A percentile compares a stretch with the other conserved stretches of the same genome.
Evolutionary conservation across 2,888 invertebrate species (phyloP).

Genomic region (Eurytoma californica): DNA sequence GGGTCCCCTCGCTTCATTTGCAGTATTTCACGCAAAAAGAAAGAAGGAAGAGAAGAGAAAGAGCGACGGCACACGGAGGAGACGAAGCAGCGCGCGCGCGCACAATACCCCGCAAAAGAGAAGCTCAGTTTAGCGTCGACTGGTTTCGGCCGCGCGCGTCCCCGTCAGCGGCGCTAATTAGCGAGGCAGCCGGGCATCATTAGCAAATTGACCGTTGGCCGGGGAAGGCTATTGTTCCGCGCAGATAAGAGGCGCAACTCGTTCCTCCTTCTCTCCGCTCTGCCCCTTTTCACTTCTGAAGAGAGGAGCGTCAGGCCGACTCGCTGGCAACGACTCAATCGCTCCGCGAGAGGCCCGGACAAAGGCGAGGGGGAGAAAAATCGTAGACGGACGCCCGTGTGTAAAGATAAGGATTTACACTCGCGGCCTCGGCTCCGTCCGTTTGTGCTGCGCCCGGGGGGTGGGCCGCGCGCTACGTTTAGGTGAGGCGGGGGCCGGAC

Average conservation of each 20-base stretch:
- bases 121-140: conserved; percentile 25
- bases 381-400: conserved; percentile 44
- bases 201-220: conserved; percentile 57
- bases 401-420: conserved; percentile 70
- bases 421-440: conserved; percentile 52
- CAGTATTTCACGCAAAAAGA: conserved; percentile 41
- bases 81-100: background rate
- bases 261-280: conserved; percentile 13
- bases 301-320: conserved; percentile 33
- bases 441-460: conserved; percentile 16
- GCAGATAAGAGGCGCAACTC: conserved; percentile 45
- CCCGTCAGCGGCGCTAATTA: conserved; percentile 52
- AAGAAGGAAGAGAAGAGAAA: background rate
- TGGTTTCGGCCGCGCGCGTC: conserved; percentile 14
- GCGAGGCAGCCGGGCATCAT: conserved; percentile 52
- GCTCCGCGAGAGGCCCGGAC: conserved; percentile 51
- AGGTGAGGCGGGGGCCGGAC: background rate
- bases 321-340: conserved; percentile 58
- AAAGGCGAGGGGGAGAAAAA: conserved; percentile 57
- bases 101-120: conserved; percentile 34
- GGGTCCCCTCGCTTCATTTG: conserved; percentile 31
- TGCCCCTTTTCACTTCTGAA: conserved; percentile 19
- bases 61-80: background rate
- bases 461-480: background rate
- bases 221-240: conserved; percentile 48